phyloP scores from a whole-genome alignment of 2,888 invertebrate species.

The Trichogramma evanescens region DNA sequence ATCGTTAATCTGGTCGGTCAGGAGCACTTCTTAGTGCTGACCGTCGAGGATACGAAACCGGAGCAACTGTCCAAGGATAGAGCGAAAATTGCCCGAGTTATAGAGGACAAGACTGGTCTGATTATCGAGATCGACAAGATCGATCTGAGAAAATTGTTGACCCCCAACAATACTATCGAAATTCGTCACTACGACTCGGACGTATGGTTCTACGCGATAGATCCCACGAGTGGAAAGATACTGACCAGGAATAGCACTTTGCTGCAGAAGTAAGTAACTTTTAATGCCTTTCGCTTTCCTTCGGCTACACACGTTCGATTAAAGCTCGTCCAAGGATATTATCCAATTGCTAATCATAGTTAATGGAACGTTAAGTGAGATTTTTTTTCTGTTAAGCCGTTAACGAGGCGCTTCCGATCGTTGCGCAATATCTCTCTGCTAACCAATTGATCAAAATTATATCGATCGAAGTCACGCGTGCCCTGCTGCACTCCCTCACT shows the following conservation, averaged over 20 bases:
- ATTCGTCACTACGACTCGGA: slow-evolving; percentile 66
- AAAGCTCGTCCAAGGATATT: too few species aligned
- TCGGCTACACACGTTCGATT: too few species aligned
- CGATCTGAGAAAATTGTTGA: slow-evolving; percentile 67
- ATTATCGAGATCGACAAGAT: slow-evolving; percentile 77
- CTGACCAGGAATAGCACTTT: slow-evolving; percentile 64
- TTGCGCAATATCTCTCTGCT: too few species aligned
- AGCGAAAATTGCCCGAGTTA: slow-evolving; percentile 53
- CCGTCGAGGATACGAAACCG: slow-evolving; percentile 67
- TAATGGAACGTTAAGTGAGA: too few species aligned
- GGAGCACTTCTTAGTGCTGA: slow-evolving; percentile 69
- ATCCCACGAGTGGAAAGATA: slow-evolving; percentile 70
- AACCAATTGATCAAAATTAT: too few species aligned
- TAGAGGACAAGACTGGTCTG: slow-evolving; percentile 68
- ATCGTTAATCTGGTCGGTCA: slow-evolving; percentile 74
- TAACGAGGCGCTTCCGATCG: too few species aligned
- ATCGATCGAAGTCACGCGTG: too few species aligned
- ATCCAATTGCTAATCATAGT: too few species aligned
- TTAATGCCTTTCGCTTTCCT: neutral
- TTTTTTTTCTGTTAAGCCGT: too few species aligned
- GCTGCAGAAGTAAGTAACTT: slow-evolving; percentile 56
- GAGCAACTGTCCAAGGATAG: slow-evolving; percentile 59
- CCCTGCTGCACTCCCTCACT: too few species aligned
- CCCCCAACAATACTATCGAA: slow-evolving; percentile 69
- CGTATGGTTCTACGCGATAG: slow-evolving; percentile 79